Evolutionary conservation across 1,140 invertebrate species (phyloP), one percentile per base, ranked within the genome.

Genomic region (Drosophila bocqueti): DNA sequence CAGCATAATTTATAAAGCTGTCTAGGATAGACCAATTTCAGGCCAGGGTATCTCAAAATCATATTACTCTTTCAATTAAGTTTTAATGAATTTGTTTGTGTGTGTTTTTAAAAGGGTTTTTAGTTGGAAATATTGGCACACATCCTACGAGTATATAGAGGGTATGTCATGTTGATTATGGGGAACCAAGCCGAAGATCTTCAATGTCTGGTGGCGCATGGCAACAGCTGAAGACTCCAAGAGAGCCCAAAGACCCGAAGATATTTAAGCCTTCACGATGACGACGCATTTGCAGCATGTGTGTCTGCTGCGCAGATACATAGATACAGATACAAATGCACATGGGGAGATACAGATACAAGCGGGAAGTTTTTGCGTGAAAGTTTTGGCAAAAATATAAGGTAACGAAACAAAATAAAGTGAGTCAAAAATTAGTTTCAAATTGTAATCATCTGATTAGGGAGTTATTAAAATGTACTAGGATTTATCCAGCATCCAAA

Each of bases 211-310:
- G 16, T 21, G 46, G 66, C 66, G 62, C 66, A 67, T 67, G 66
- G 66, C 66, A 68, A 68, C 66, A 68, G 62, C 45, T 34, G 63
- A 34, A 42, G 60, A 34, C 21, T 5, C 15, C 26, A 24, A 24
- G 31, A 43, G 24, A 24, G 10, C 40, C 18, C 59, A 58, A 24
- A 40, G 59, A 34, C 26, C 13, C 13, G 34, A 63, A 62, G 29
- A 55, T 55, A 40, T 36, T 58, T 63, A 65, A 65, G 21, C 63
- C 54, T 16, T 46, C 26, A 34, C n/a, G 11, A 68, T 49, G 66
- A 68, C 66, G 36, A 31, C 46, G 63, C 46, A 67, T 26, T 34
- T 13, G 15, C 36, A 63, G 73, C 62, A 76, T 46, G 54, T 55
- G 61, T 67, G 52, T 45, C 24, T 76, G 49, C 59, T 31, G 31